phyloP scores from a whole-genome alignment of 2,113 vertebrate species.

The Grammomys dolichurus region DNA sequence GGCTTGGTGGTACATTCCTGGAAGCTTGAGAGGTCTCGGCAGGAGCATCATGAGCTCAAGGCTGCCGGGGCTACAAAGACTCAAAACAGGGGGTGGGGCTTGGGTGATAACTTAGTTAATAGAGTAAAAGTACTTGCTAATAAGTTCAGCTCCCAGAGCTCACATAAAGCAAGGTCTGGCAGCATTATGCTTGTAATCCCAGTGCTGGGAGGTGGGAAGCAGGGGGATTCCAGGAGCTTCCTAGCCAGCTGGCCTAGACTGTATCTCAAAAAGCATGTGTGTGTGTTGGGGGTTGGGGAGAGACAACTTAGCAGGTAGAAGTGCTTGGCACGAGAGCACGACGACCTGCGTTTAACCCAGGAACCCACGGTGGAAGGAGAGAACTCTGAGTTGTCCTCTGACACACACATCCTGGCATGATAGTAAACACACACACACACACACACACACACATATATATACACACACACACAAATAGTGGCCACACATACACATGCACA shows the following conservation, averaged over 20 bases:
- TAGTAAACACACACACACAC: background rate
- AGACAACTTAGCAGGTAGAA: no score
- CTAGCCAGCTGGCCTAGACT: background rate
- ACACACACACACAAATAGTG: background rate
- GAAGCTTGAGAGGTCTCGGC: background rate
- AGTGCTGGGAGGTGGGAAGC: background rate
- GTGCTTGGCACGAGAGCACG: no score
- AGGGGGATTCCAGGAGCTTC: background rate
- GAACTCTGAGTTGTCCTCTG: background rate
- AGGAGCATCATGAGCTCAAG: background rate
- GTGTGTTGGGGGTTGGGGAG: no score
- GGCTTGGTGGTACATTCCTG: background rate
- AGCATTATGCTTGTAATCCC: background rate
- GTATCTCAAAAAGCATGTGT: background rate
- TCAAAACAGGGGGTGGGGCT: background rate
- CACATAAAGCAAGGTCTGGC: background rate
- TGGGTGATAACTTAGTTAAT: background rate
- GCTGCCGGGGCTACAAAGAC: background rate
- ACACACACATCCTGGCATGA: background rate
- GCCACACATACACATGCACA: background rate
- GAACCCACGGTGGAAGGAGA: background rate
- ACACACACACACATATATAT: background rate
- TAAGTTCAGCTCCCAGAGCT: background rate
- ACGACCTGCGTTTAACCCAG: background rate
- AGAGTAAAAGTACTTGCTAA: background rate